Evolutionary conservation across 2,113 vertebrate genomes (phyloP).

Genomic region (Serilophus lunatus): DNA sequence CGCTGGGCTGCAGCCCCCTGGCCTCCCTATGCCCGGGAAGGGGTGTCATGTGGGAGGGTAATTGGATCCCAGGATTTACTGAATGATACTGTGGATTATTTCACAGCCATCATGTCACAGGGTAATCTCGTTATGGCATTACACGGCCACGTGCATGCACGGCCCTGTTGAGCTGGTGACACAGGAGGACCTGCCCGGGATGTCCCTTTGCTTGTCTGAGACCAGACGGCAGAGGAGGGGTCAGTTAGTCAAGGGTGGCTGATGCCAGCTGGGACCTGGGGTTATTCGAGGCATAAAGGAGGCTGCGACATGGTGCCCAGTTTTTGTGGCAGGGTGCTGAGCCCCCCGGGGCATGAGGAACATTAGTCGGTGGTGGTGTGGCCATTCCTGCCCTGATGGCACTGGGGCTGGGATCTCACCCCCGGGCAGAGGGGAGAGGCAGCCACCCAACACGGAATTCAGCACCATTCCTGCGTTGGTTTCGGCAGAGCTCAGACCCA

Average conservation of each 20-base stretch:
- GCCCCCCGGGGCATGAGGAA: rapidly evolving
- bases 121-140: constrained; percentile 40
- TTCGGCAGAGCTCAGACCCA: background rate
- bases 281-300: background rate
- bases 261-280: background rate
- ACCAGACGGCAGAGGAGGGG: background rate
- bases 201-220: background rate
- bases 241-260: background rate
- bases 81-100: constrained; percentile 44
- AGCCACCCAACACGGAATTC: rapidly evolving
- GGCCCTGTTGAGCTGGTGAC: background rate
- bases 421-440: background rate
- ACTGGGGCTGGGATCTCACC: background rate
- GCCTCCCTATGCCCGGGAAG: background rate
- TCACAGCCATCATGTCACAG: background rate
- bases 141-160: background rate
- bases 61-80: constrained; percentile 50
- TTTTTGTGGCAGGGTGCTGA: background rate
- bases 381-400: background rate
- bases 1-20: background rate
- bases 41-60: background rate
- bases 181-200: background rate
- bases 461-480: background rate
- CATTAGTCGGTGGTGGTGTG: rapidly evolving
- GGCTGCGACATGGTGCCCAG: rapidly evolving